Evolutionary conservation across 1,140 invertebrate genomes (phyloP).

Genomic region (Bombus sylvicola): DNA sequence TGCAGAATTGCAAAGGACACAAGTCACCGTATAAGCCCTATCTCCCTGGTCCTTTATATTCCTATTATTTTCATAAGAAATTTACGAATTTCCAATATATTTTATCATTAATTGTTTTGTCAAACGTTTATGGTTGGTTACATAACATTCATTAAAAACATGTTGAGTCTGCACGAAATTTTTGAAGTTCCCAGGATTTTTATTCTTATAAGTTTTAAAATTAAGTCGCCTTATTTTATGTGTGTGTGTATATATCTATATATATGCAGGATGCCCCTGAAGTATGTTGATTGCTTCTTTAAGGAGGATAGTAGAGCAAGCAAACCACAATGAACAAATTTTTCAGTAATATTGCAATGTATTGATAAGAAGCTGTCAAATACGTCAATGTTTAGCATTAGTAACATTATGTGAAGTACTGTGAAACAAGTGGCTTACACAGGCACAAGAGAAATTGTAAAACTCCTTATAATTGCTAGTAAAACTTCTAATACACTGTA

Average conservation of each 20-base stretch:
- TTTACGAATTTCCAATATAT: not conserved
- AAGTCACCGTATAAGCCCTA: conserved; percentile 78
- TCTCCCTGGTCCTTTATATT: conserved; percentile 66
- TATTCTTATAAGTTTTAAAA: not conserved
- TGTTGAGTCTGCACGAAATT: conserved; percentile 26
- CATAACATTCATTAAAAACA: conserved; percentile 16
- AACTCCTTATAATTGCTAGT: not conserved
- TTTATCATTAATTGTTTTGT: not conserved
- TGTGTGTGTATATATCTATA: not conserved
- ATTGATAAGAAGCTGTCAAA: not conserved
- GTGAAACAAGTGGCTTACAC: not conserved
- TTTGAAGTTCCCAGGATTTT: not conserved
- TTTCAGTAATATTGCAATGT: not conserved
- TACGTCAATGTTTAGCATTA: not conserved
- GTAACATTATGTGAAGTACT: not conserved
- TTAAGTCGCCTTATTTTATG: not conserved
- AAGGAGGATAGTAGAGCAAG: not conserved
- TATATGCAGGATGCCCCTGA: conserved; percentile 2
- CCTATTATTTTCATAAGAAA: not conserved
- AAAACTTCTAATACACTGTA: not conserved
- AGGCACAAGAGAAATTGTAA: too few relatives aligned
- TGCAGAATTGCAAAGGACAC: conserved; percentile 79
- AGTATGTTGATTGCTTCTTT: not conserved
- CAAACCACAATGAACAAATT: not conserved
- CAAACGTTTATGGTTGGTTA: conserved; percentile 18